Conservation (phyloP, 1,140 invertebrate species). For the Adoxophyes honmai region DNA sequence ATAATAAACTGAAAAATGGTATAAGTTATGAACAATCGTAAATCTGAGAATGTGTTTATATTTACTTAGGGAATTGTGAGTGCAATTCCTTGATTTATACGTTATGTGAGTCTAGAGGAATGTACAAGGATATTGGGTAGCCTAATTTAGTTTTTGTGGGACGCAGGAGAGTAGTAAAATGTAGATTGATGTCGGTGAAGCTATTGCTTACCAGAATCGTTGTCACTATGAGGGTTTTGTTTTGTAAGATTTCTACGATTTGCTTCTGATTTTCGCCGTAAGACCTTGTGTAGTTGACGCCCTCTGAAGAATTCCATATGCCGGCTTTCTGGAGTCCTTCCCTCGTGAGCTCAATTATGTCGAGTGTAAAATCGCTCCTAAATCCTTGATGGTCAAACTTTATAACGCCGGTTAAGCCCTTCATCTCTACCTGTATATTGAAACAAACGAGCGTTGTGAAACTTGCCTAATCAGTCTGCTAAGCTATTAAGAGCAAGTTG, state of each 20-base stretch:
- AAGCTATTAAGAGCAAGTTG: neutral
- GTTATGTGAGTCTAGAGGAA: conserved; percentile 23
- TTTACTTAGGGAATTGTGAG: neutral
- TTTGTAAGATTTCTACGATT: conserved; percentile 91
- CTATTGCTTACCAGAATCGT: conserved; percentile 89
- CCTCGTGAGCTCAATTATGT: conserved; percentile 92
- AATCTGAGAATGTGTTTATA: too few species aligned
- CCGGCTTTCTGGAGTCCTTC: conserved; percentile 90
- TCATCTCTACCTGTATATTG: conserved; percentile 88
- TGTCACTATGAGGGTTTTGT: conserved; percentile 94
- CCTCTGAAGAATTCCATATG: conserved; percentile 92
- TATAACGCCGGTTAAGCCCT: conserved; percentile 93
- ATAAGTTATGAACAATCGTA: too few species aligned
- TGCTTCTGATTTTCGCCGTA: conserved; percentile 89
- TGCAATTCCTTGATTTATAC: neutral
- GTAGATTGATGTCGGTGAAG: conserved; percentile 26
- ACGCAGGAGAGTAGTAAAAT: conserved; percentile 37
- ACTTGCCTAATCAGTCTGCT: conserved; percentile 11
- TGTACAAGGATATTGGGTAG: conserved; percentile 26
- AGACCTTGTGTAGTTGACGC: conserved; percentile 93
- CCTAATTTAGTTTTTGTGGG: conserved; percentile 44
- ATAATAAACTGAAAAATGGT: too few species aligned
- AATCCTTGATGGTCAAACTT: conserved; percentile 97
- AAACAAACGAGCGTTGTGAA: conserved; percentile 24
- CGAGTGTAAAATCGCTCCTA: conserved; percentile 92